phyloP scores from a whole-genome alignment of 2,888 invertebrate genomes.

The Troglohyphantes excavatus region DNA sequence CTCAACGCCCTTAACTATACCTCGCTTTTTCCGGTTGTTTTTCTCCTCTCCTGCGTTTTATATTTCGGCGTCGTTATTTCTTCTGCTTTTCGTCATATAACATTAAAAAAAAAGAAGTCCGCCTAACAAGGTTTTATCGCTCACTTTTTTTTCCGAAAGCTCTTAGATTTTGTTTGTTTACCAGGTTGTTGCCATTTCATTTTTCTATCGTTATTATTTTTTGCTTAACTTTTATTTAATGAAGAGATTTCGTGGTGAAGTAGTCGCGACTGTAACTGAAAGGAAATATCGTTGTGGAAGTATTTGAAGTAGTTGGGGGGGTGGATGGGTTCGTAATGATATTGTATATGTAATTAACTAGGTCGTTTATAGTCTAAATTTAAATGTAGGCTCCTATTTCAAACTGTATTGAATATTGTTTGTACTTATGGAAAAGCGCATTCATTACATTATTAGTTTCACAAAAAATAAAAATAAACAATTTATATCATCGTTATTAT shows the following conservation, averaged over 20 bases:
- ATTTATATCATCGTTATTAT: too few species aligned
- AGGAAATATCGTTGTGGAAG: not conserved
- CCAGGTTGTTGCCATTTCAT: not conserved
- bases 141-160: constrained; percentile 28
- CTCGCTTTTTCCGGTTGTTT: constrained; percentile 38
- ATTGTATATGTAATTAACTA: too few species aligned
- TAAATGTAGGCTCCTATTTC: too few species aligned
- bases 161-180: constrained; percentile 22
- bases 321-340: too few species aligned
- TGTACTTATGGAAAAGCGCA: too few species aligned
- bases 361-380: too few species aligned
- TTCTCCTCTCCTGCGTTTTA: constrained; percentile 9
- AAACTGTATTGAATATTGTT: too few species aligned
- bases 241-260: not conserved
- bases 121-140: constrained; percentile 71
- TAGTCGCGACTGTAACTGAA: not conserved
- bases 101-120: constrained; percentile 26
- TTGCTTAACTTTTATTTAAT: not conserved
- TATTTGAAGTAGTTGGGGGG: not conserved
- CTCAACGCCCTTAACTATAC: constrained; percentile 43
- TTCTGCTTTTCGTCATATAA: constrained; percentile 2
- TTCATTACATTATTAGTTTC: too few species aligned
- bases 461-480: too few species aligned
- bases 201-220: not conserved
- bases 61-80: not conserved